Conservation (phyloP, 2,113 vertebrate species). For the Microcebus murinus region DNA sequence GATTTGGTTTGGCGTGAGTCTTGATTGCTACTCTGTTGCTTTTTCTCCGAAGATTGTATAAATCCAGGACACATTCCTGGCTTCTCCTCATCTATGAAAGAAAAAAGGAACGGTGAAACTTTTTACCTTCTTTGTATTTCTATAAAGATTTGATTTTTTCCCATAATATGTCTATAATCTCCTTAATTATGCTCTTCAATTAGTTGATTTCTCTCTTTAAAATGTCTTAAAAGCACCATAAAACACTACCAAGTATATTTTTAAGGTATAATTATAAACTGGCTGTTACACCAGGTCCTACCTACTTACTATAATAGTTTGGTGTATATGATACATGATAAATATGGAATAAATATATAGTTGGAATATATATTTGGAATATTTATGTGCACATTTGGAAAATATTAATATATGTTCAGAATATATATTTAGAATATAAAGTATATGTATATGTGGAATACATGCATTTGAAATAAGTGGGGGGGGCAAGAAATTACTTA, state of each 20-base stretch:
- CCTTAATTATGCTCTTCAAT: neutral
- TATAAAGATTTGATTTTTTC: neutral
- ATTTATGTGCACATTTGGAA: neutral
- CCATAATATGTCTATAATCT: neutral
- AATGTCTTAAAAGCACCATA: neutral
- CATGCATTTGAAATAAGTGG: neutral
- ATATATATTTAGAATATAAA: neutral
- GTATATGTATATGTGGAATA: neutral
- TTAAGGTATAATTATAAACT: neutral
- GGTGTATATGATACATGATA: neutral
- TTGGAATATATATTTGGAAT: neutral
- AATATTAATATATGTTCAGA: neutral
- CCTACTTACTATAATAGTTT: neutral
- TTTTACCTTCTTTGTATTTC: neutral
- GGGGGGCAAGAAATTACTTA: neutral
- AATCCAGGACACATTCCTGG: neutral
- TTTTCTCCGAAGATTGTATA: neutral
- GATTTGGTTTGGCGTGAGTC: neutral
- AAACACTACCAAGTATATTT: neutral
- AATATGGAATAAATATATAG: neutral
- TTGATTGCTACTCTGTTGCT: neutral
- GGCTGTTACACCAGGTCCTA: neutral
- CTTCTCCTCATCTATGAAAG: neutral
- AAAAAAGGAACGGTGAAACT: neutral
- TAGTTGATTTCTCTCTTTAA: conserved; percentile 6